Conservation (phyloP, 1,140 invertebrate species). For the Drosophila ficusphila region DNA sequence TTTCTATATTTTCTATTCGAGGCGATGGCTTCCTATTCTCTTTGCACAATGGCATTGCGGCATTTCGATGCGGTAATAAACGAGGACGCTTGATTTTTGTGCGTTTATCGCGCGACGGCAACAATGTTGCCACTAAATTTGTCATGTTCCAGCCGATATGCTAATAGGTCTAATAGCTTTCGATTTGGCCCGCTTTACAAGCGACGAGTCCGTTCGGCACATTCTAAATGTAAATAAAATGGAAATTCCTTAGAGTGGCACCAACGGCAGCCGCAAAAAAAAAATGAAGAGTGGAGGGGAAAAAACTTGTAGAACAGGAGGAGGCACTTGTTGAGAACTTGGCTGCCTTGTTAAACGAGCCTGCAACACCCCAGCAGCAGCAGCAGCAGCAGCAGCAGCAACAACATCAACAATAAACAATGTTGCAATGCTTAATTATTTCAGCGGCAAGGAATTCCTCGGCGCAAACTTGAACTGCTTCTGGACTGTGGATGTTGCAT, state of each 20-base stretch:
- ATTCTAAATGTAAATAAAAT: slow-evolving; percentile 78
- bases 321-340: slow-evolving; percentile 76
- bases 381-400: slow-evolving; percentile 25
- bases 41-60: background rate
- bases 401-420: slow-evolving; percentile 73
- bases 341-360: slow-evolving; percentile 81
- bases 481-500: slow-evolving; percentile 51
- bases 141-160: slow-evolving; percentile 46
- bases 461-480: slow-evolving; percentile 79
- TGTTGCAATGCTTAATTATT: slow-evolving; percentile 83
- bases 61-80: slow-evolving; percentile 35
- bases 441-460: slow-evolving; percentile 81
- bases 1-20: background rate
- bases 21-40: slow-evolving; percentile 29
- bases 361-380: slow-evolving; percentile 73
- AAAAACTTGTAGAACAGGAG: slow-evolving; percentile 77
- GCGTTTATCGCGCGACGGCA: slow-evolving; percentile 18
- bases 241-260: slow-evolving; percentile 66
- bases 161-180: slow-evolving; percentile 75
- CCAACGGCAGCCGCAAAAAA: slow-evolving; percentile 10
- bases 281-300: slow-evolving; percentile 14
- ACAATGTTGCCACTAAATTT: slow-evolving; percentile 57
- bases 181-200: slow-evolving; percentile 58
- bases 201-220: slow-evolving; percentile 54
- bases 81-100: background rate